These are phyloP conservation scores for Cancer borealis DNA, from an alignment of 2,888 invertebrate genomes.

Conservation along the genomic window DNA sequence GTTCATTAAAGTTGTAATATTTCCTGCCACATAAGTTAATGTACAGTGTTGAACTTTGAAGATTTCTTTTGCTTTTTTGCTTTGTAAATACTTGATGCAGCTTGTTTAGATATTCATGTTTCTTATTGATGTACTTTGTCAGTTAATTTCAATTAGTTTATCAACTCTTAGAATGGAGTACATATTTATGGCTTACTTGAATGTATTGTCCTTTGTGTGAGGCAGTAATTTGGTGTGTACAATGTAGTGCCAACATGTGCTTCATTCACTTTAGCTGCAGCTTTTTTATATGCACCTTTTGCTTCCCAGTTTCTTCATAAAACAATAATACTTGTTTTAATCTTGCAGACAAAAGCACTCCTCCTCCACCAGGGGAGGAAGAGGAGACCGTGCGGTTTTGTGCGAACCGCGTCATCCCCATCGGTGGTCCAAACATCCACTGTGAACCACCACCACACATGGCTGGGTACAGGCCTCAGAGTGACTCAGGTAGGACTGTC, in stretches of 20 bases:
- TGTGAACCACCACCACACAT: slow-evolving; percentile 84
- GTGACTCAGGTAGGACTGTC: slow-evolving; percentile 64
- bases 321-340: not conserved
- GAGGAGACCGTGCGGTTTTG: slow-evolving; percentile 48
- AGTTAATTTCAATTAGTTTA: not conserved
- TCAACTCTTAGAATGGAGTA: not conserved
- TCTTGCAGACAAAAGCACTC: not conserved
- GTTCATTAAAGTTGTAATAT: not conserved
- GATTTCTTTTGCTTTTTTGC: not conserved
- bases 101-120: not conserved
- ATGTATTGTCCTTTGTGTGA: not conserved
- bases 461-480: slow-evolving; percentile 59
- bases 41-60: not conserved
- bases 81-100: not conserved
- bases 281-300: not conserved
- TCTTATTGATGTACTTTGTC: not conserved
- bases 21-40: not conserved
- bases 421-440: slow-evolving; percentile 89
- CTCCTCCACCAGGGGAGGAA: slow-evolving; percentile 17
- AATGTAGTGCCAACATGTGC: not conserved
- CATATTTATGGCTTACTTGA: not conserved
- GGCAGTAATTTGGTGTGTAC: not conserved
- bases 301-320: not conserved
- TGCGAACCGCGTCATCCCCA: slow-evolving; percentile 86
- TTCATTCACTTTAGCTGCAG: not conserved